These are phyloP conservation scores for Caenorhabditis imperialis DNA, from an alignment of 2,888 invertebrate species.

Conservation along the genomic window DNA sequence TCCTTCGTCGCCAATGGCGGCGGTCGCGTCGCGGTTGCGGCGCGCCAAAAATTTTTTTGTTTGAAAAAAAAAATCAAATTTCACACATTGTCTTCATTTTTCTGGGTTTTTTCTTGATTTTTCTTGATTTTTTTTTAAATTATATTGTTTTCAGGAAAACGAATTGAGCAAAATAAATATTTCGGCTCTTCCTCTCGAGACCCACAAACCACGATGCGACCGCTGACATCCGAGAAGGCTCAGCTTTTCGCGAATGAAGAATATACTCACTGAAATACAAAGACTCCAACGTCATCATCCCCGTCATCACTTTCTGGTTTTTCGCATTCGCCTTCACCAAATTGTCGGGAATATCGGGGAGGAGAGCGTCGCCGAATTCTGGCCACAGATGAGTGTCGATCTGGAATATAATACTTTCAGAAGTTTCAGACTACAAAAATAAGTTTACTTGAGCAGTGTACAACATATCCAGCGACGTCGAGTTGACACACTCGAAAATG, in stretches of 20 bases:
- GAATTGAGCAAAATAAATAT: no score
- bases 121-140: no score
- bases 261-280: conserved; percentile 44
- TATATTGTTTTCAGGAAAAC: no score
- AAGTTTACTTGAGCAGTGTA: conserved; percentile 11
- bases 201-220: no score
- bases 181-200: no score
- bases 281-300: conserved; percentile 36
- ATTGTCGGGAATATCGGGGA: conserved; percentile 20
- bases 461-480: conserved; percentile 16
- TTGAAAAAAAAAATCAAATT: not conserved
- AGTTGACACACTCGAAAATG: conserved; percentile 23
- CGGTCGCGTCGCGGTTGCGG: no score
- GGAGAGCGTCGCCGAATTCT: conserved; percentile 36
- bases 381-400: conserved; percentile 28
- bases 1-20: no score
- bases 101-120: not conserved
- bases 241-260: not conserved
- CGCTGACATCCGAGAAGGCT: no score
- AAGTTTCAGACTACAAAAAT: not conserved
- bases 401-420: no score
- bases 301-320: conserved; percentile 29
- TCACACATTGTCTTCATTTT: conserved; percentile 1
- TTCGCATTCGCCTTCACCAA: conserved; percentile 7
- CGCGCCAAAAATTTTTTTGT: conserved; percentile 1